Conservation (phyloP, 1,140 invertebrate genomes). For the Lysiphlebus fabarum region DNA sequence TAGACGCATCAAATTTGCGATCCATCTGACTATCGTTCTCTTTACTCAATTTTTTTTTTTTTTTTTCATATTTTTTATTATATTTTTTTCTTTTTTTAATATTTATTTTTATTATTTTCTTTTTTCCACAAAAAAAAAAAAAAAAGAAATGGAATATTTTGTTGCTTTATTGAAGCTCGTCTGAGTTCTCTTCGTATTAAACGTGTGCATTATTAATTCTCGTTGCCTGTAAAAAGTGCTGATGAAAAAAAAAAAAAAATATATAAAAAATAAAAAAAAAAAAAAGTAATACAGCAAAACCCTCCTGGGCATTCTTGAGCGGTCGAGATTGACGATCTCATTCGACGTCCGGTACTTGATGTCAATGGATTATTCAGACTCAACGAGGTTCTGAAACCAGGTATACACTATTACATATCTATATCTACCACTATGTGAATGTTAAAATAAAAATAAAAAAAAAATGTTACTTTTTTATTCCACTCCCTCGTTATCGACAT, state of each 20-base stretch:
- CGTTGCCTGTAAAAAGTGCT: conserved; percentile 39
- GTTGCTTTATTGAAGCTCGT: conserved; percentile 2
- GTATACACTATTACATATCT: background rate
- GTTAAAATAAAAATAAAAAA: no score
- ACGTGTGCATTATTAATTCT: conserved; percentile 43
- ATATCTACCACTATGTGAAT: no score
- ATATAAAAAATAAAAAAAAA: conserved; percentile 1
- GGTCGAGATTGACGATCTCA: conserved; percentile 15
- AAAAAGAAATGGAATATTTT: conserved; percentile 1
- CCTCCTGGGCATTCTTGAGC: conserved; percentile 12
- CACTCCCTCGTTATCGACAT: background rate
- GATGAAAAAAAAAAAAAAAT: conserved; percentile 35
- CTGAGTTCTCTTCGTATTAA: conserved; percentile 33
- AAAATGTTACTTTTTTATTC: no score
- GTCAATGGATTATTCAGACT: conserved; percentile 17
- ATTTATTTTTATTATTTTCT: background rate
- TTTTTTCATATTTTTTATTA: background rate
- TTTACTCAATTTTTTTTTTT: background rate
- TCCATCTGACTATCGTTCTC: conserved; percentile 6
- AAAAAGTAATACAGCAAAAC: background rate
- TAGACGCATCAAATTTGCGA: conserved; percentile 32
- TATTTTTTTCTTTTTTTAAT: no score
- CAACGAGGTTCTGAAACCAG: conserved; percentile 1
- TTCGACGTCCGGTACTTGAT: conserved; percentile 9
- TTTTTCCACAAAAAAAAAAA: background rate